Percentiles rank a stretch among this genome's conserved stretches.
Conservation (phyloP, 1,140 invertebrate species). For the Pygmarrhopalites habei region DNA sequence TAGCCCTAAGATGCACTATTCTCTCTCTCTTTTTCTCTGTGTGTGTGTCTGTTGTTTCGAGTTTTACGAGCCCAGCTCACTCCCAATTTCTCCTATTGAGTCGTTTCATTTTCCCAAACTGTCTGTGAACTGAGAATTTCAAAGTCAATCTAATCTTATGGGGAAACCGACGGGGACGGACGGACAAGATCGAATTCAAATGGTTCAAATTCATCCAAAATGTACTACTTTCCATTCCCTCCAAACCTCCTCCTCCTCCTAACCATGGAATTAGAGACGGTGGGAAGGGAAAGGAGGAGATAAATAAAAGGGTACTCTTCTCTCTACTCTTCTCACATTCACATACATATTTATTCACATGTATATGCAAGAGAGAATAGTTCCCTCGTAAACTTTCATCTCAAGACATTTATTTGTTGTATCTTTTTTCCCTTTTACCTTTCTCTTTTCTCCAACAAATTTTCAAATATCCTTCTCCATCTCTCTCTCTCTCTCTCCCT, state of each 20-base stretch:
- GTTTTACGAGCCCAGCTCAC: constrained; percentile 19
- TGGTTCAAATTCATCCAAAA: constrained; percentile 20
- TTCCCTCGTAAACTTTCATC: too few relatives aligned
- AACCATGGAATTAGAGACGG: background rate
- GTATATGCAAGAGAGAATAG: too few relatives aligned
- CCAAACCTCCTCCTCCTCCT: background rate
- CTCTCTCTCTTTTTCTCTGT: too few relatives aligned
- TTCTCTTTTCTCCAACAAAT: too few relatives aligned
- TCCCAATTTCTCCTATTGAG: constrained; percentile 1
- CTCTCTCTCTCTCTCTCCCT: too few relatives aligned
- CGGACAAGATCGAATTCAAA: background rate
- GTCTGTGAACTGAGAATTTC: constrained; percentile 5
- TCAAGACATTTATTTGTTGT: too few relatives aligned
- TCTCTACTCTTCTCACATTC: too few relatives aligned
- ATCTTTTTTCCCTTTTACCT: too few relatives aligned
- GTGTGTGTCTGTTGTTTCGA: constrained; percentile 9
- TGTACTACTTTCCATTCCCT: constrained; percentile 2
- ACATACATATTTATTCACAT: too few relatives aligned
- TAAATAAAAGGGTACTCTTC: background rate
- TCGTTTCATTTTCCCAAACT: background rate
- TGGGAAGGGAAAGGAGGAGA: background rate
- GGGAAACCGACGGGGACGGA: constrained; percentile 4
- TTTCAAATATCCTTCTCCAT: too few relatives aligned
- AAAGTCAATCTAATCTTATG: constrained; percentile 18
- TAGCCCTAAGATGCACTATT: constrained; percentile 17